A percentile compares a stretch with the other conserved stretches of the same genome.
phyloP scores from a whole-genome alignment of 2,888 invertebrate genomes.

The Volucella zonaria region DNA sequence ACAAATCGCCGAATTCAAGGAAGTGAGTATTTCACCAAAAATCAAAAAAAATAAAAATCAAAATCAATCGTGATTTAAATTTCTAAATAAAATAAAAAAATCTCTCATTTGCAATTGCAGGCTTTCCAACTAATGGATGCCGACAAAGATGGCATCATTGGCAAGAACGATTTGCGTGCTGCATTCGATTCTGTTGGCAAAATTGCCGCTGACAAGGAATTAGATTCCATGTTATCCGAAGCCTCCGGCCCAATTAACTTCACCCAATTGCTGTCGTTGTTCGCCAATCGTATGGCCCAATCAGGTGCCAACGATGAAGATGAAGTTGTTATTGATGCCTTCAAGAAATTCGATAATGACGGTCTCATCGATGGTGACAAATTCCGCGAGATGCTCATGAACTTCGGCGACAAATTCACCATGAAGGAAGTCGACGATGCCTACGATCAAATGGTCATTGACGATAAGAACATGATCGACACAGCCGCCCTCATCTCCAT shows the following conservation, averaged over 20 bases:
- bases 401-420: constrained; percentile 96
- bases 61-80: background rate
- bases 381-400: constrained; percentile 94
- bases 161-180: constrained; percentile 94
- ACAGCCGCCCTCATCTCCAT: constrained; percentile 93
- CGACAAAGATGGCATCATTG: constrained; percentile 95
- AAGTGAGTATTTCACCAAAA: constrained; percentile 84
- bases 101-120: constrained; percentile 81
- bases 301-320: constrained; percentile 95
- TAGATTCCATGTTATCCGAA: constrained; percentile 94
- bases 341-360: constrained; percentile 94
- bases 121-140: constrained; percentile 98
- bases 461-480: constrained; percentile 95
- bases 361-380: constrained; percentile 95
- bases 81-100: background rate
- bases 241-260: constrained; percentile 96
- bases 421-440: constrained; percentile 95
- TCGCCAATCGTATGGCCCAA: constrained; percentile 95
- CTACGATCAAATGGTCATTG: constrained; percentile 95
- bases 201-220: constrained; percentile 94
- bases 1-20: constrained; percentile 98
- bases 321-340: constrained; percentile 94
- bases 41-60: background rate
- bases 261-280: constrained; percentile 95
- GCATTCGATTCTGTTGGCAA: constrained; percentile 96